These are phyloP conservation scores for Helicolenus hilgendorfi DNA, from an alignment of 2,797 vertebrate genomes.

Conservation along the genomic window DNA sequence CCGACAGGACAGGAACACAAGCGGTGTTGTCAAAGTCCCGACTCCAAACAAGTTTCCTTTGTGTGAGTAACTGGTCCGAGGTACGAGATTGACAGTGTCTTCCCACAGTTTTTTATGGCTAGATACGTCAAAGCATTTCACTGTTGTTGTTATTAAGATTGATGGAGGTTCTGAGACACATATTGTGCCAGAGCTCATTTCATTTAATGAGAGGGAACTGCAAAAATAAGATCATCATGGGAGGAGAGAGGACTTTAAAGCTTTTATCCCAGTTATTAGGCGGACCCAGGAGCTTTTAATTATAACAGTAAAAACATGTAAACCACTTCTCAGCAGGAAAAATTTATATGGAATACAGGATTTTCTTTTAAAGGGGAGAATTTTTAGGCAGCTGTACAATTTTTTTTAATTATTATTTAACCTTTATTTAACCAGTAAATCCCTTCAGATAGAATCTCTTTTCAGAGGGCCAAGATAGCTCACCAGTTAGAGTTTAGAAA, in stretches of 20 bases:
- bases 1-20: constrained; percentile 57
- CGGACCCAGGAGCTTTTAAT: constrained; percentile 47
- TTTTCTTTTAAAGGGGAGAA: background rate
- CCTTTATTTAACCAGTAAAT: background rate
- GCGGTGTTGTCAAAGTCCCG: constrained; percentile 53
- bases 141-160: constrained; percentile 26
- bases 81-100: constrained; percentile 8
- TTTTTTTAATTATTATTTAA: background rate
- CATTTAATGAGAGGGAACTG: constrained; percentile 50
- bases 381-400: background rate
- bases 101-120: background rate
- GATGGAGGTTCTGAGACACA: constrained; percentile 11
- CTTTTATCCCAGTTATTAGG: constrained; percentile 47
- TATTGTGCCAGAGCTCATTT: constrained; percentile 30
- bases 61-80: constrained; percentile 36
- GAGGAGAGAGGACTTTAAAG: constrained; percentile 40
- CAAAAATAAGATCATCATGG: constrained; percentile 34
- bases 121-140: constrained; percentile 3
- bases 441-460: background rate
- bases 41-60: constrained; percentile 52
- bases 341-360: background rate
- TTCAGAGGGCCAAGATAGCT: background rate
- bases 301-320: constrained; percentile 5
- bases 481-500: no score
- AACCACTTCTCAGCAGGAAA: constrained; percentile 16